A percentile compares a stretch with the other conserved stretches of the same genome.
phyloP scores from a whole-genome alignment of 2,888 invertebrate species.

The Saturnia japonica region DNA sequence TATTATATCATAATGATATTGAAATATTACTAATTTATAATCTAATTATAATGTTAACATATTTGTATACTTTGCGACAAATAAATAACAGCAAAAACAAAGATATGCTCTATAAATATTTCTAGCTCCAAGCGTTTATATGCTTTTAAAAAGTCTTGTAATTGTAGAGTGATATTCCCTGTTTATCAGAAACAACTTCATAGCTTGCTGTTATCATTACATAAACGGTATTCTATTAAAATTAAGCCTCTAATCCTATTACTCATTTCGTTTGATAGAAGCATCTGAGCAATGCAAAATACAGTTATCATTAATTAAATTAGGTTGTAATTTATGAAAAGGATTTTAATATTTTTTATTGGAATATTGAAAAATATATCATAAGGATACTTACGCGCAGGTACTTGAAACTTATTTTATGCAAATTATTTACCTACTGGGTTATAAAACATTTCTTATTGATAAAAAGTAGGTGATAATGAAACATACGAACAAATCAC shows the following conservation, averaged over 20 bases:
- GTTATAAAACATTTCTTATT: no score
- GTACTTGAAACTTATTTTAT: neutral
- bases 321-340: neutral
- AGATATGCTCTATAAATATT: constrained; percentile 23
- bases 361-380: neutral
- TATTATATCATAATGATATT: no score
- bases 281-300: neutral
- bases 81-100: constrained; percentile 19
- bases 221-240: constrained; percentile 35
- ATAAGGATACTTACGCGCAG: neutral
- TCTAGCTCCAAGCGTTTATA: constrained; percentile 30
- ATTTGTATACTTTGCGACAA: neutral
- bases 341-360: neutral
- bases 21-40: no score
- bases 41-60: no score
- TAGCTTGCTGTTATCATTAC: constrained; percentile 34
- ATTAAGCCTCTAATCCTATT: constrained; percentile 27
- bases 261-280: constrained; percentile 23
- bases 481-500: no score
- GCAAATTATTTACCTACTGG: neutral
- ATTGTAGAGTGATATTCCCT: constrained; percentile 31
- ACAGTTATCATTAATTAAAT: constrained; percentile 16
- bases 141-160: constrained; percentile 40
- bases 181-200: constrained; percentile 34
- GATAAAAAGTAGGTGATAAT: no score